Percentiles rank a stretch among this genome's conserved stretches.
These are phyloP conservation scores for Ladona fulva DNA, from an alignment of 1,140 invertebrate genomes.

Conservation along the genomic window DNA sequence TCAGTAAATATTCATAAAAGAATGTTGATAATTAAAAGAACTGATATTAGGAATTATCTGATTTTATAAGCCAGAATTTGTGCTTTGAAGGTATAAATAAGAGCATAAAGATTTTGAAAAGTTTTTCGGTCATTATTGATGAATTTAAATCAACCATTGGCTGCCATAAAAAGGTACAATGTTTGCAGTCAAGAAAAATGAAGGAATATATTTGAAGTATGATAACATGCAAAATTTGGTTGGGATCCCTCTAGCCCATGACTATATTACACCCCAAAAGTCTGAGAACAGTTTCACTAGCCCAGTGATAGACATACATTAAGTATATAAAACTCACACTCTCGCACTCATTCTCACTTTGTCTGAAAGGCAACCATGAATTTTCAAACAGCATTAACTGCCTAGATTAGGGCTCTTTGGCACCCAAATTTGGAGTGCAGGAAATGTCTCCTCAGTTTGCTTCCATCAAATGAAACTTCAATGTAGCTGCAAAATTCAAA, in stretches of 20 bases:
- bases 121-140: not conserved
- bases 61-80: too few relatives aligned
- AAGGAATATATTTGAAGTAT: not conserved
- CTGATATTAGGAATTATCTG: too few relatives aligned
- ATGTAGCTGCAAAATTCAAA: too few relatives aligned
- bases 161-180: not conserved
- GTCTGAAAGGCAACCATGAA: not conserved
- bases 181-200: not conserved
- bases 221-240: not conserved
- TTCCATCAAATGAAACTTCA: too few relatives aligned
- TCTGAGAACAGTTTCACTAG: not conserved
- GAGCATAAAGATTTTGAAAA: too few relatives aligned
- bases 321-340: not conserved
- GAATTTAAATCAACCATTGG: not conserved
- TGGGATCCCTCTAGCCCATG: not conserved
- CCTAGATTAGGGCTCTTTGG: not conserved
- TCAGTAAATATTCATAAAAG: too few relatives aligned
- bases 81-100: too few relatives aligned
- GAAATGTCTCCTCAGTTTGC: too few relatives aligned
- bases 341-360: not conserved
- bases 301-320: not conserved
- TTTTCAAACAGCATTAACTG: not conserved
- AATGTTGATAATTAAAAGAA: too few relatives aligned
- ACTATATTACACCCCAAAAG: conserved; percentile 3
- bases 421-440: not conserved